Evolutionary conservation across 1,140 invertebrate species (phyloP), one percentile per base, ranked within the genome.

Genomic region (Ceratina australensis): DNA sequence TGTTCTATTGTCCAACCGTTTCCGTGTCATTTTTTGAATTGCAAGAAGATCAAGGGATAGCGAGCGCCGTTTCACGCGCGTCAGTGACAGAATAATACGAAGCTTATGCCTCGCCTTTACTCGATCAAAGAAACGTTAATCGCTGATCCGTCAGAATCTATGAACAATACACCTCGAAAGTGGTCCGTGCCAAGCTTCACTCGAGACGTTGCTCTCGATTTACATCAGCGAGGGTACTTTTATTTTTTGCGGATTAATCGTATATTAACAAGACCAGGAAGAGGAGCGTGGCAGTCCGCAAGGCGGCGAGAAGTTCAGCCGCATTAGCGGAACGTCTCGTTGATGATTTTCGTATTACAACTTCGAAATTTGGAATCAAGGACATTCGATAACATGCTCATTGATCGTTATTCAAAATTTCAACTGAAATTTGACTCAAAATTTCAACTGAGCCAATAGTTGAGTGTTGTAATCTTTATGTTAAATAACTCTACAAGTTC

Each of bases 241-340:
- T 54, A 13, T 64, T 64, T 73, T 49, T 49, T 54, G 49, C 60
- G 3, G 60, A 73, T 64, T 54, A 73, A 54, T 73, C 71, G 72
- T 24, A 73, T 73, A 64, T 56, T 33, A 42, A 56, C n/a, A 20
- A 65, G 47, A 22, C 13, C 0, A 10, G 20, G 15, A 13, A 2
- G 1, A n/a, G 16, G 20, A 28, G 18, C n/a, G n/a, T n/a, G n/a
- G n/a, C n/a, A n/a, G n/a, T n/a, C n/a, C n/a, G n/a, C n/a, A n/a
- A 15, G 47, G 47, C 15, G 15, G 47, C 15, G 47, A 49, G 15
- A 49, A 7, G 47, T 49, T 49, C 7, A 54, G n/a, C 50, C 12
- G 13, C 52, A 16, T 10, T 54, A n/a, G 8, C 2, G 33, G 33
- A 42, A 42, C 3, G 33, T 7, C 8, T 42, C 33, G 33, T 42